Conservation (phyloP, 1,140 invertebrate genomes). For the Nasonia longicornis region DNA sequence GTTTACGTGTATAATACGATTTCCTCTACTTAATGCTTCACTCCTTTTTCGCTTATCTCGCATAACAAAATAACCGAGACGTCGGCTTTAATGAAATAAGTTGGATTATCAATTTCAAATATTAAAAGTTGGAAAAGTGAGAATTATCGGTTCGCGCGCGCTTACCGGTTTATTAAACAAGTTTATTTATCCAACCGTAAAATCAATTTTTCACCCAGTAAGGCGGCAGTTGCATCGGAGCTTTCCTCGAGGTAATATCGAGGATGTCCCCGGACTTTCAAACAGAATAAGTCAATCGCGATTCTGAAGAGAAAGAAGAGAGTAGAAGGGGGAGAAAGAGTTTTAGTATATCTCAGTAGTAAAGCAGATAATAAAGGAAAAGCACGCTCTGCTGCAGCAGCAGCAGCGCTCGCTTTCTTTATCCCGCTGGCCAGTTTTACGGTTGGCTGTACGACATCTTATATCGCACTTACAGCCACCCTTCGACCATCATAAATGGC, state of each 20-base stretch:
- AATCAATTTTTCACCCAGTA: constrained; percentile 24
- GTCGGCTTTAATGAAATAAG: background rate
- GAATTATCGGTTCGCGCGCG: background rate
- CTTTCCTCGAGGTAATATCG: constrained; percentile 7
- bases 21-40: background rate
- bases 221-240: background rate
- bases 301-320: constrained; percentile 38
- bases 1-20: background rate
- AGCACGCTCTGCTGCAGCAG: constrained; percentile 37
- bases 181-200: constrained; percentile 24
- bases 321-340: background rate
- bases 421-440: constrained; percentile 53
- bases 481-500: constrained; percentile 54
- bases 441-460: constrained; percentile 51
- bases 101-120: background rate
- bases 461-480: constrained; percentile 56
- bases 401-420: constrained; percentile 24
- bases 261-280: constrained; percentile 38
- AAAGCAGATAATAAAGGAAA: constrained; percentile 59
- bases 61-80: background rate
- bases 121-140: background rate
- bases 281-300: constrained; percentile 51
- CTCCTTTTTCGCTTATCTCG: background rate
- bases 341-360: constrained; percentile 59
- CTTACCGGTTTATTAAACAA: constrained; percentile 9